Evolutionary conservation across 2,797 vertebrate species (phyloP).

Genomic region (Odontamblyopus lacepedii): DNA sequence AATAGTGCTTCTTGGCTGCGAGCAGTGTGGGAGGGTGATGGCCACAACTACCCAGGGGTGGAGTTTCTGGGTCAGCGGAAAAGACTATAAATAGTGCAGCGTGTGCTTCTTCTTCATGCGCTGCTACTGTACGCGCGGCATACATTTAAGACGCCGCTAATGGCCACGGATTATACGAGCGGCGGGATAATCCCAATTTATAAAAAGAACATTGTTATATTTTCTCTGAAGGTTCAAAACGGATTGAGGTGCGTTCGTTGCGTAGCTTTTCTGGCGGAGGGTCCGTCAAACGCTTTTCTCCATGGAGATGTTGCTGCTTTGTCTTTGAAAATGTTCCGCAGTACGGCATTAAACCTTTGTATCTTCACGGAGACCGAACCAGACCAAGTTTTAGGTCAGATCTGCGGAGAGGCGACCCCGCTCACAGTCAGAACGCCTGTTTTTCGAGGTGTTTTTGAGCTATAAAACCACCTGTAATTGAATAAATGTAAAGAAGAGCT

Average conservation of each 20-base stretch:
- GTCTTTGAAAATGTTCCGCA: too few relatives aligned
- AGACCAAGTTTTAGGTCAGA: too few relatives aligned
- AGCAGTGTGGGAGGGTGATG: background rate
- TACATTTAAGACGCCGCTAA: background rate
- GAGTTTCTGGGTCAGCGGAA: constrained; percentile 12
- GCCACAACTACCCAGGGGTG: background rate
- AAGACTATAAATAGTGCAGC: background rate
- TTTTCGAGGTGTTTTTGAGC: too few relatives aligned
- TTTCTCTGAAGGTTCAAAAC: background rate
- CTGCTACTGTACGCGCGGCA: background rate
- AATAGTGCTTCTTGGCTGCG: background rate
- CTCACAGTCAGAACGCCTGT: too few relatives aligned
- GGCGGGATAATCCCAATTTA: background rate
- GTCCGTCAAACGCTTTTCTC: too few relatives aligned
- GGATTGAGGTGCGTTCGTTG: background rate
- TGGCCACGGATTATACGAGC: background rate
- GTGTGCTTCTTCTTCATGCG: background rate
- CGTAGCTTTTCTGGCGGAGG: too few relatives aligned
- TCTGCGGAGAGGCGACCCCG: too few relatives aligned
- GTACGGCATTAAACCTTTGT: too few relatives aligned
- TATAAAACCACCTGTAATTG: too few relatives aligned
- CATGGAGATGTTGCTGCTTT: too few relatives aligned
- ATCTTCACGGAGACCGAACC: too few relatives aligned
- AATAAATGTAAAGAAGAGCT: too few relatives aligned
- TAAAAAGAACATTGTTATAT: background rate